These are phyloP conservation scores for Scytalopus superciliaris DNA, from an alignment of 2,113 vertebrate genomes.

Conservation along the genomic window DNA sequence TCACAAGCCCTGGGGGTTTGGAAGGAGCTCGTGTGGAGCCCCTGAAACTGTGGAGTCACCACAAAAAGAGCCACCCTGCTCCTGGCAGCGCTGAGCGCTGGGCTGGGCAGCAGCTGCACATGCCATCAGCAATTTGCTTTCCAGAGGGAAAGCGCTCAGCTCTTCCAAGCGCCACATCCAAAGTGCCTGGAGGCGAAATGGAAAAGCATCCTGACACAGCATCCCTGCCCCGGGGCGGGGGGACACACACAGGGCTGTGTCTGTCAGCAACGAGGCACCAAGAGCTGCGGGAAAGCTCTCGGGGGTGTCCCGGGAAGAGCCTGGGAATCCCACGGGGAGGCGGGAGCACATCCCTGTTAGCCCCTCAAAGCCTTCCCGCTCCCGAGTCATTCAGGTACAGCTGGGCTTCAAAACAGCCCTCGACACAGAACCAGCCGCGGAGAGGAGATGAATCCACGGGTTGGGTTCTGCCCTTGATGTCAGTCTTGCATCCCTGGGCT, in stretches of 20 bases:
- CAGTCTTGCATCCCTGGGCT: background rate
- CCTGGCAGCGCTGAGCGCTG: background rate
- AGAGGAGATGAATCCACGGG: rapidly evolving
- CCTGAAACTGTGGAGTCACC: background rate
- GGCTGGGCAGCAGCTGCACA: background rate
- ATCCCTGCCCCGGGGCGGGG: rapidly evolving
- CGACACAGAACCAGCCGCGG: rapidly evolving
- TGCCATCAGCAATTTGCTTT: background rate
- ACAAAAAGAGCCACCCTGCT: background rate
- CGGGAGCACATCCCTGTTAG: background rate
- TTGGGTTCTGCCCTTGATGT: background rate
- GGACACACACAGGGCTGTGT: rapidly evolving
- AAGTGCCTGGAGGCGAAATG: background rate
- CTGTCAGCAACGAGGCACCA: rapidly evolving
- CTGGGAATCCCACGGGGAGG: rapidly evolving
- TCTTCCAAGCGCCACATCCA: background rate
- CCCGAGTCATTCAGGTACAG: rapidly evolving
- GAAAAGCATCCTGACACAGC: background rate
- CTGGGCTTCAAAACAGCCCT: background rate
- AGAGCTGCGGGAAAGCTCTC: background rate
- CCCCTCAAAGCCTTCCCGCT: background rate
- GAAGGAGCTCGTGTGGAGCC: background rate
- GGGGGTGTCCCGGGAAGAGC: background rate
- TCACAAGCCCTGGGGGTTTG: no score
- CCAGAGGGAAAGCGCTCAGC: background rate